phyloP scores from a whole-genome alignment of 2,797 vertebrate genomes.

The Xiphophorus birchmanni region DNA sequence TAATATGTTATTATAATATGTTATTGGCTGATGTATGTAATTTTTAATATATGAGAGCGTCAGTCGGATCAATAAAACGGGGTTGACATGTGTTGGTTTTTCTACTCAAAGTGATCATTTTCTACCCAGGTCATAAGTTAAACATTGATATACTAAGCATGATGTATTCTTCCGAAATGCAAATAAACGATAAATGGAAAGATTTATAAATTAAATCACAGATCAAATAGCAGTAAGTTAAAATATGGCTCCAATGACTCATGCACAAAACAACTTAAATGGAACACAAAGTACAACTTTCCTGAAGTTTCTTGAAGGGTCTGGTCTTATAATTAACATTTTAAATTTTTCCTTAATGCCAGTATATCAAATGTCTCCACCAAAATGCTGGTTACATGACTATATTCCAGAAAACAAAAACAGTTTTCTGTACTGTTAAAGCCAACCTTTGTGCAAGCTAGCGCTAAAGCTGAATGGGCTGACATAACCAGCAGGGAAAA shows the following conservation, averaged over 20 bases:
- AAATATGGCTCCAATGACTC: not conserved
- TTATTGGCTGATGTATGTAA: too few relatives aligned
- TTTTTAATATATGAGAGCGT: not conserved
- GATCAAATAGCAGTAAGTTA: not conserved
- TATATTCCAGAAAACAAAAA: not conserved
- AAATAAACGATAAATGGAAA: not conserved
- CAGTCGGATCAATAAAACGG: not conserved
- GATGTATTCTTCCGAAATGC: not conserved
- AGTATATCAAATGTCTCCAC: not conserved
- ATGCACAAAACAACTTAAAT: not conserved
- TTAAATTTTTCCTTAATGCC: not conserved
- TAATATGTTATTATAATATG: too few relatives aligned
- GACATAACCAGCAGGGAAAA: not conserved
- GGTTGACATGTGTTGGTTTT: not conserved
- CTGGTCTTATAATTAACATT: not conserved
- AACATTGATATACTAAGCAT: not conserved
- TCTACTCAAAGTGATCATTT: not conserved
- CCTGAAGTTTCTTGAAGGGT: not conserved
- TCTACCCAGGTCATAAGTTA: not conserved
- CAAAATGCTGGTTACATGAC: not conserved
- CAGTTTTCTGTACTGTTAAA: not conserved
- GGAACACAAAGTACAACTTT: not conserved
- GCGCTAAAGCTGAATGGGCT: conserved; percentile 19
- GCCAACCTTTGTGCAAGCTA: conserved; percentile 19
- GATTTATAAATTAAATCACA: not conserved